Conservation (phyloP, 2,797 vertebrate species). For the Percopsis omiscomaycus region DNA sequence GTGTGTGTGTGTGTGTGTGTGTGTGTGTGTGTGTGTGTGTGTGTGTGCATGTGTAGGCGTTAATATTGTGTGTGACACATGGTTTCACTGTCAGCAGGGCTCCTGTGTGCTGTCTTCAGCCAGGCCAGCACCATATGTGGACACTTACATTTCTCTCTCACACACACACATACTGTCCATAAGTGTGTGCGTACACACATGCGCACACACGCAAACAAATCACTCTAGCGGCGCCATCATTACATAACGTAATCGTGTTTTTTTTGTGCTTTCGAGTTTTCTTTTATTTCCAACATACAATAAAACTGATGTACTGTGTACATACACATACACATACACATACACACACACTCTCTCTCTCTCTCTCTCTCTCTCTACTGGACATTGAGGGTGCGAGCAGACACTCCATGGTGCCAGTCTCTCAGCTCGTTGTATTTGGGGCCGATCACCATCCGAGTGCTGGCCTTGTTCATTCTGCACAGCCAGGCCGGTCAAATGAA, state of each 20-base stretch:
- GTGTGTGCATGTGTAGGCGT: background rate
- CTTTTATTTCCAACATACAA: background rate
- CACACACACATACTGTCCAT: conserved; percentile 8
- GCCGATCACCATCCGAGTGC: conserved; percentile 85
- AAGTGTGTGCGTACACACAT: background rate
- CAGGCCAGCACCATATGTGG: background rate
- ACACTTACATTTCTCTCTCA: background rate
- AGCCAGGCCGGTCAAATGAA: conserved; percentile 30
- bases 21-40: conserved; percentile 1
- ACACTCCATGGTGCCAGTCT: conserved; percentile 98
- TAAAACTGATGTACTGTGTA: conserved; percentile 22
- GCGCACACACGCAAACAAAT: background rate
- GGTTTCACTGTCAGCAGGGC: conserved; percentile 3
- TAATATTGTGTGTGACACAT: background rate
- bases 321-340: conserved; percentile 22
- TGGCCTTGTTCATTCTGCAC: conserved; percentile 84
- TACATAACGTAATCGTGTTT: no score
- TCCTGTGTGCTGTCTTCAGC: conserved; percentile 2
- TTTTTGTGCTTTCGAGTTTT: no score
- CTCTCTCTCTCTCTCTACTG: conserved; percentile 76
- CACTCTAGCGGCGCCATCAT: background rate
- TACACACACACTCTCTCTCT: conserved; percentile 11
- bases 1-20: background rate
- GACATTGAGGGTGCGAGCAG: conserved; percentile 96
- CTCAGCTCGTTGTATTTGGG: conserved; percentile 96